These are phyloP conservation scores for Urocynchramus pylzowi DNA, from an alignment of 2,113 vertebrate genomes.

Conservation along the genomic window DNA sequence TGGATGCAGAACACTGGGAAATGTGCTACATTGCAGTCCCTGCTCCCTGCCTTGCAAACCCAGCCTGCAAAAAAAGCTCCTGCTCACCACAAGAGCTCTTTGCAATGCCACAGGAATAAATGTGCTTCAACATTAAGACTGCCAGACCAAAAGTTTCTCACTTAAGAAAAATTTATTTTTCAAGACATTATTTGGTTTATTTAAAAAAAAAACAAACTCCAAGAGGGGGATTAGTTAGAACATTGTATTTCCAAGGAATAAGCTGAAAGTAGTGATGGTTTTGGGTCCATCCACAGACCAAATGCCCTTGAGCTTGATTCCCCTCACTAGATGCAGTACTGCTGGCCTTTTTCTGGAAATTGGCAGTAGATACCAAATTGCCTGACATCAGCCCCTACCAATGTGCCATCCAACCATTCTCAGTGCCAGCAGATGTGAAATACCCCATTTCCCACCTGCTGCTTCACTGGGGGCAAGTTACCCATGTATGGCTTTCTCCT, in stretches of 20 bases:
- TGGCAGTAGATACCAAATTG: neutral
- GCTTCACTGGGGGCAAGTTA: neutral
- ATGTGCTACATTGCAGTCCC: fast-evolving
- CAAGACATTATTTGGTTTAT: neutral
- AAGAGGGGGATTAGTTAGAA: neutral
- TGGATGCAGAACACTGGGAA: neutral
- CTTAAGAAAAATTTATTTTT: neutral
- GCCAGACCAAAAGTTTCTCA: neutral
- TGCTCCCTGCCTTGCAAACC: neutral
- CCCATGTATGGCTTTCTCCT: neutral
- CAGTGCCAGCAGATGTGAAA: neutral
- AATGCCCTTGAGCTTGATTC: neutral
- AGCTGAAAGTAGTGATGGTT: neutral
- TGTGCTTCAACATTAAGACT: fast-evolving
- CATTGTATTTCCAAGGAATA: neutral
- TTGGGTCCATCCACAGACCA: neutral
- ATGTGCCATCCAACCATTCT: fast-evolving
- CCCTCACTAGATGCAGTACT: neutral
- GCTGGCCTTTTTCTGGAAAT: neutral
- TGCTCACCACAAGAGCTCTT: neutral
- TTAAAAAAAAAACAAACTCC: fast-evolving
- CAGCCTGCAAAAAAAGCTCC: fast-evolving
- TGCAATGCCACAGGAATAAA: neutral
- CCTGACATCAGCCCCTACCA: neutral
- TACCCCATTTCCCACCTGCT: neutral